Percentiles rank a stretch among this genome's conserved stretches.
Evolutionary conservation across 2,888 invertebrate genomes (phyloP).

Genomic region (Orthonevra nobilis): DNA sequence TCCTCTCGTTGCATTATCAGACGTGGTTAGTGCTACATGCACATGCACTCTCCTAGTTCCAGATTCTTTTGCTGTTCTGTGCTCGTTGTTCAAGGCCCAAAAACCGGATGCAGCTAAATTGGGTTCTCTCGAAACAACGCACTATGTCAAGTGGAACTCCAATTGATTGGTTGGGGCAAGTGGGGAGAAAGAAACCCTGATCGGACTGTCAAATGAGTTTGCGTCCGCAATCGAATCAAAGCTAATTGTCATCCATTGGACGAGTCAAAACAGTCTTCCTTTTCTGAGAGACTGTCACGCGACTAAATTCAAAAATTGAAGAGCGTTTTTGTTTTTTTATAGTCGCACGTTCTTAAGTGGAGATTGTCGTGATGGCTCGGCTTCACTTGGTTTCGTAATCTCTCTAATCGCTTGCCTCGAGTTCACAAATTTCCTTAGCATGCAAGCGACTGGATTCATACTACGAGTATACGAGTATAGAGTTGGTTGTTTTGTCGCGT

Average conservation of each 20-base stretch:
- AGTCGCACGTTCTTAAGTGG: background rate
- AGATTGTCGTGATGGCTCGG: constrained; percentile 35
- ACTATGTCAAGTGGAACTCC: constrained; percentile 62
- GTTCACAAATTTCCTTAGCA: constrained; percentile 36
- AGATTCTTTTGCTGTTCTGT: constrained; percentile 44
- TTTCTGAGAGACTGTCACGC: constrained; percentile 47
- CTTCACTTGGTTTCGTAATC: too few relatives aligned
- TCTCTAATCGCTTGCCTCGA: constrained; percentile 42
- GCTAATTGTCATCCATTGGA: constrained; percentile 46
- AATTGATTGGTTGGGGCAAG: too few relatives aligned
- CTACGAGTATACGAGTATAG: too few relatives aligned
- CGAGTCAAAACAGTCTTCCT: constrained; percentile 31
- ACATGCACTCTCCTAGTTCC: constrained; percentile 45
- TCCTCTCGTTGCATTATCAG: constrained; percentile 57
- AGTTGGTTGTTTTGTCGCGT: constrained; percentile 28
- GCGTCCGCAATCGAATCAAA: constrained; percentile 65
- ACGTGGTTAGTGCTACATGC: constrained; percentile 42
- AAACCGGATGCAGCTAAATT: constrained; percentile 62
- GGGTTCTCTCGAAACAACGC: constrained; percentile 27
- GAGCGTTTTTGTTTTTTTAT: constrained; percentile 1
- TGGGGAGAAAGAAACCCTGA: constrained; percentile 44
- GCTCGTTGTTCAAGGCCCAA: constrained; percentile 41
- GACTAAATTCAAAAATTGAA: constrained; percentile 50
- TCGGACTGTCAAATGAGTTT: constrained; percentile 63
- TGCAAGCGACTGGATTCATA: too few relatives aligned